Evolutionary conservation across 1,140 invertebrate genomes (phyloP), one percentile per base, ranked within the genome.

Genomic region (Cepaea nemoralis): DNA sequence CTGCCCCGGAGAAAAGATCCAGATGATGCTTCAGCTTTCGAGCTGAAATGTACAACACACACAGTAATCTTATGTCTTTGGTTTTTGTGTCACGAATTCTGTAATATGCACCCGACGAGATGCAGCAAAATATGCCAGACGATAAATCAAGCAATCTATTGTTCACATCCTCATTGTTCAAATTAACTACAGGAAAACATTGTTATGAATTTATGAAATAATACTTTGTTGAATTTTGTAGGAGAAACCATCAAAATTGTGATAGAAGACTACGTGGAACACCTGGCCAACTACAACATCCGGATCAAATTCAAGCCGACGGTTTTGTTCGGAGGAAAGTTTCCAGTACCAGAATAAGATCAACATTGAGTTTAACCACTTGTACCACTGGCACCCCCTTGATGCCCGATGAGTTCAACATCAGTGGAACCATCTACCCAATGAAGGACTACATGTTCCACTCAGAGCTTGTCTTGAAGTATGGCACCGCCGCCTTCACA

Each of bases 351-450:
- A 90, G 82, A 92, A 93, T 85, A 85, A 91, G 74, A 92, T 92
- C 76, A 83, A 88, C 33, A 85, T 89, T 0, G 92, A 92, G 85
- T 92, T 92, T 84, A 91, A 91, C 82, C 91, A 92, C 82, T 84
- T 92, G 71, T 92, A 92, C 84, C 92, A 92, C 82, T 92, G 92
- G 92, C 92, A 92, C 87, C 91, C 91, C 0, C n/a, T 81, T 92
- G 0, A 89, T 92, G 87, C 91, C 92, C 0, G 91, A 91, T 45
- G 82, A 82, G 3, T 85, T 92, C 74, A 87, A 90, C 80, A 85
- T 92, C 45, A 89, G 85, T 67, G 89, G 89, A 35, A 88, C 85
- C 10, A 85, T 84, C 45, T 91, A 91, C 82, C 84, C 82, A 14
- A 80, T 92, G 48, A 88, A 88, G 71, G 89, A 92, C 27, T 90